These are phyloP conservation scores for Epinephelus malabaricus DNA, from an alignment of 2,797 vertebrate species.

Conservation along the genomic window DNA sequence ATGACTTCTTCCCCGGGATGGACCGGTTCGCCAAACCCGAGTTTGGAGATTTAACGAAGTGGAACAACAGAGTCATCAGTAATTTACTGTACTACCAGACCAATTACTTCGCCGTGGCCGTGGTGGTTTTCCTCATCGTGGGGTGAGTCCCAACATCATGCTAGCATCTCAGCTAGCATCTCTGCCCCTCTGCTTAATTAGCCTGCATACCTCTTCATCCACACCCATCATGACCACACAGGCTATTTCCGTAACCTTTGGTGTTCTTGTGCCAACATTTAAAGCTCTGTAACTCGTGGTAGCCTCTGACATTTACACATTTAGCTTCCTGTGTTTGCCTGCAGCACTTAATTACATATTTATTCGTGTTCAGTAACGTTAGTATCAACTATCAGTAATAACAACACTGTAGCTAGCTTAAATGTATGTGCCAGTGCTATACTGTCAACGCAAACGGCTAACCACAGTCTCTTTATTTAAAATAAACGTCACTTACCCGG, in stretches of 20 bases:
- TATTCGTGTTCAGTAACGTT: neutral
- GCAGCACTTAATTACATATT: neutral
- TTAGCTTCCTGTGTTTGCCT: neutral
- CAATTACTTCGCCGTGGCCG: conserved; percentile 91
- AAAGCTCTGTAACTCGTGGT: neutral
- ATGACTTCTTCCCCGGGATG: conserved; percentile 91
- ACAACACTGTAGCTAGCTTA: neutral
- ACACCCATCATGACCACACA: conserved; percentile 56
- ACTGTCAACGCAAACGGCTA: neutral
- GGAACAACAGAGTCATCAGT: conserved; percentile 96
- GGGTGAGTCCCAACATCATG: conserved; percentile 88
- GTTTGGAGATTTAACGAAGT: conserved; percentile 91
- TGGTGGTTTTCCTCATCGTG: conserved; percentile 90
- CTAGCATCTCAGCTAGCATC: conserved; percentile 42
- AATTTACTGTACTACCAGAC: conserved; percentile 97
- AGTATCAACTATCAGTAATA: neutral
- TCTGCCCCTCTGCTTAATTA: conserved; percentile 35
- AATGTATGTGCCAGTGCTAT: neutral
- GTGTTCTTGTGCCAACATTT: neutral
- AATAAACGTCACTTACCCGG: too few species aligned
- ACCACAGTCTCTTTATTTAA: neutral
- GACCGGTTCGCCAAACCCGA: conserved; percentile 93
- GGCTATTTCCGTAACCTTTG: conserved; percentile 35
- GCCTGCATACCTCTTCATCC: conserved; percentile 52
- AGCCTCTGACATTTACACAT: neutral